Evolutionary conservation across 1,140 invertebrate species (phyloP).

Genomic region (Zaprionus lachaisei): DNA sequence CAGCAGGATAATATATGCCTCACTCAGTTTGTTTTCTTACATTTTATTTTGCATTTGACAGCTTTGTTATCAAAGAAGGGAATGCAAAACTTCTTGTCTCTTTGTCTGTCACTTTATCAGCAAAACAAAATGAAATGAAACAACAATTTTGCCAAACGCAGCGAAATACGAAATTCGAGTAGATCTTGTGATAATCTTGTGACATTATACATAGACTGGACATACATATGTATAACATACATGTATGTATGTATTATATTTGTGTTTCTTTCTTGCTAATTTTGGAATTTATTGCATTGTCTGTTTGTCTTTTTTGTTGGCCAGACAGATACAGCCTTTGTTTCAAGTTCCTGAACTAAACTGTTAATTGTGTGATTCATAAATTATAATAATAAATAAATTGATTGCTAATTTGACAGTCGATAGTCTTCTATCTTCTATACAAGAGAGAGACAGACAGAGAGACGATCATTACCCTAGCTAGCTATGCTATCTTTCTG

Average conservation of each 20-base stretch:
- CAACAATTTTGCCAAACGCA: not conserved
- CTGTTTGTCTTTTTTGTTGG: not conserved
- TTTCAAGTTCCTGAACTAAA: slow-evolving; percentile 3
- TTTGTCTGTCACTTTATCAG: slow-evolving; percentile 23
- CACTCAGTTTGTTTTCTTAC: not conserved
- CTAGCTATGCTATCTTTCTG: not conserved
- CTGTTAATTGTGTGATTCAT: slow-evolving; percentile 25
- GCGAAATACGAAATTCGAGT: slow-evolving; percentile 5
- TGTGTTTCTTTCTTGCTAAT: slow-evolving; percentile 17
- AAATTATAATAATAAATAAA: slow-evolving; percentile 16
- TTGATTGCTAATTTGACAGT: slow-evolving; percentile 18
- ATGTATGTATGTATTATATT: not conserved
- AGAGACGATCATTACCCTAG: not conserved
- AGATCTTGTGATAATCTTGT: slow-evolving; percentile 29
- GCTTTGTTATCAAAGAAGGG: slow-evolving; percentile 28
- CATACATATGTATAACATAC: not conserved
- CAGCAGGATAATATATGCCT: not conserved
- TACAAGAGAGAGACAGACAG: not conserved
- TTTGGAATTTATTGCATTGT: not conserved
- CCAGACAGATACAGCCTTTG: slow-evolving; percentile 16
- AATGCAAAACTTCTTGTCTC: slow-evolving; percentile 25
- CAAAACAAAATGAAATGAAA: slow-evolving; percentile 1
- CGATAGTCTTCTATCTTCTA: too few relatives aligned
- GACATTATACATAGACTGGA: not conserved
- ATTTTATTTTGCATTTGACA: slow-evolving; percentile 30